Evolutionary conservation across 2,113 vertebrate genomes (phyloP).

Genomic region (Sylvilagus bachmani): DNA sequence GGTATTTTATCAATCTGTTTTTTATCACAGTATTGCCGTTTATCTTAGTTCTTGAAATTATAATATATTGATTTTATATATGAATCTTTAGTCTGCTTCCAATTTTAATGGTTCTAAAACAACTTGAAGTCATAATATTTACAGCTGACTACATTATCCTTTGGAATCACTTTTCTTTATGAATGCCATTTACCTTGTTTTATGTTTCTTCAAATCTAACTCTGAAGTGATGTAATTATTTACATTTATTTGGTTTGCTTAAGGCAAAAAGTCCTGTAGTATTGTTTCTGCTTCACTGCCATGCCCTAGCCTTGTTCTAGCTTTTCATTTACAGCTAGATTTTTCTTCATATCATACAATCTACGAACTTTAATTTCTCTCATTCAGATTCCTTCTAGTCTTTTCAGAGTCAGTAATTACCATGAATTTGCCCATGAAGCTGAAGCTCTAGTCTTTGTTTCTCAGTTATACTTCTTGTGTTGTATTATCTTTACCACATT

Average conservation of each 20-base stretch:
- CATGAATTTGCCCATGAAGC: background rate
- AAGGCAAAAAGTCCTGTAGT: background rate
- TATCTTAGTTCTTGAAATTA: slow-evolving; percentile 43
- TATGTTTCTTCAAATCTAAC: background rate
- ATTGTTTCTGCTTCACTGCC: background rate
- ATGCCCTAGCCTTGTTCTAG: background rate
- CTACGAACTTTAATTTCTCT: background rate
- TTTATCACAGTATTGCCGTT: background rate
- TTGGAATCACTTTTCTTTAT: slow-evolving; percentile 13
- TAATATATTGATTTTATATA: slow-evolving; percentile 34
- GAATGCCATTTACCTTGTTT: background rate
- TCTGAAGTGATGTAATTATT: background rate
- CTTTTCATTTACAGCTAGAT: background rate
- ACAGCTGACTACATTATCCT: background rate
- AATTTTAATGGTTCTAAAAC: slow-evolving; percentile 38
- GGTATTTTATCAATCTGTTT: slow-evolving; percentile 10
- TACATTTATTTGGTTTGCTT: background rate
- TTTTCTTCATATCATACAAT: background rate
- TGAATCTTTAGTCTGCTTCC: background rate
- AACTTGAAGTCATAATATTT: slow-evolving; percentile 29
- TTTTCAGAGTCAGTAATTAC: slow-evolving; percentile 29
- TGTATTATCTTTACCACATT: slow-evolving; percentile 10
- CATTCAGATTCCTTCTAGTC: background rate
- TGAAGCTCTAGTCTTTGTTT: background rate
- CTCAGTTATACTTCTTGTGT: background rate